Conservation (phyloP, 2,888 invertebrate genomes). For the Yponomeuta plumbellus region DNA sequence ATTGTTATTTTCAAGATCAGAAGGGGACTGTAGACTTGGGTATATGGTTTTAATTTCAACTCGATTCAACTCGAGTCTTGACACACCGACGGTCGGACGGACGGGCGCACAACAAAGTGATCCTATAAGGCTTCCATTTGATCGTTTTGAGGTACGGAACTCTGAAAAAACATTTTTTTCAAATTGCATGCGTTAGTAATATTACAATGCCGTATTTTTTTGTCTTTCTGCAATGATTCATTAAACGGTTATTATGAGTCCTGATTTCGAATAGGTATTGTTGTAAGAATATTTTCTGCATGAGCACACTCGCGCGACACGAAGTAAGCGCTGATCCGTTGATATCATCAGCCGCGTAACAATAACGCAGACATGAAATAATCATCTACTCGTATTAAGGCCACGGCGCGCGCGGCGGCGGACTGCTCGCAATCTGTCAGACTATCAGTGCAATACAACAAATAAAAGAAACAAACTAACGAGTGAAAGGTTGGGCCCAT, state of each 20-base stretch:
- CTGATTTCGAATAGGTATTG: neutral
- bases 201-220: neutral
- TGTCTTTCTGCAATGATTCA: neutral
- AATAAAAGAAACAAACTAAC: neutral
- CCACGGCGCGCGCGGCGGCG: neutral
- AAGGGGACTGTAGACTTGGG: too few relatives aligned
- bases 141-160: too few relatives aligned
- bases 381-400: conserved; percentile 1
- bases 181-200: too few relatives aligned
- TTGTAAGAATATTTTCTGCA: neutral
- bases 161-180: too few relatives aligned
- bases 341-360: conserved; percentile 8
- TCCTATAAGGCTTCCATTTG: too few relatives aligned
- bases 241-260: neutral
- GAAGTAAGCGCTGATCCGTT: neutral
- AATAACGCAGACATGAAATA: conserved; percentile 4
- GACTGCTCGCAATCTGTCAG: conserved; percentile 3
- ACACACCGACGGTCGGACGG: too few relatives aligned
- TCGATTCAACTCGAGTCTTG: too few relatives aligned
- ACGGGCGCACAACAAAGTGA: too few relatives aligned
- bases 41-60: too few relatives aligned
- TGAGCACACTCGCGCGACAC: neutral
- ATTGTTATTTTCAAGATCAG: too few relatives aligned
- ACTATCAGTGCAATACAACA: neutral
- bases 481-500: conserved; percentile 8